These are phyloP conservation scores for Cranoglanis bouderius DNA, from an alignment of 2,113 vertebrate genomes.

Conservation along the genomic window DNA sequence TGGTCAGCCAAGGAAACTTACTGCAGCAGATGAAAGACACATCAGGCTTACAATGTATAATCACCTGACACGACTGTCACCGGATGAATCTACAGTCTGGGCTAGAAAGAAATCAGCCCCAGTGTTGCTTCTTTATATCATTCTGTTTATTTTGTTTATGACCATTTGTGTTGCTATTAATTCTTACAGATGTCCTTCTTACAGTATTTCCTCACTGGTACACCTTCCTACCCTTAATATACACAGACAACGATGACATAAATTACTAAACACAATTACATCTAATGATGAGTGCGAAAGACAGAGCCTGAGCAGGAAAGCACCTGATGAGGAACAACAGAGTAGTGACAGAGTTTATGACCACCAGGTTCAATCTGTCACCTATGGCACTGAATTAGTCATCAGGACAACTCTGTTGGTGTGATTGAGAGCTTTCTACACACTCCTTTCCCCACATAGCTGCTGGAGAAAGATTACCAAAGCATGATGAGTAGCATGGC, in stretches of 20 bases:
- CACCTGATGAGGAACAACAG: background rate
- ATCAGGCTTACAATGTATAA: too few species aligned
- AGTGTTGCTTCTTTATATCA: background rate
- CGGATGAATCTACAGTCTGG: background rate
- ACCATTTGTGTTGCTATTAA: background rate
- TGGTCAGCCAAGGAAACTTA: too few species aligned
- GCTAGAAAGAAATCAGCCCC: background rate
- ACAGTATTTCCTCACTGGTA: background rate
- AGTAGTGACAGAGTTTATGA: background rate
- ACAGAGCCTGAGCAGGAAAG: background rate
- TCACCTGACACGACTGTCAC: background rate
- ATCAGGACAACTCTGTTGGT: conserved; percentile 8
- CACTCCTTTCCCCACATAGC: background rate
- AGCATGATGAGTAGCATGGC: conserved; percentile 24
- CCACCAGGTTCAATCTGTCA: background rate
- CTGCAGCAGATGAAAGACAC: too few species aligned
- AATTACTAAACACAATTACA: background rate
- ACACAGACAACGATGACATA: background rate
- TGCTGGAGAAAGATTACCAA: conserved; percentile 3
- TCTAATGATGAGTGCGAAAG: background rate
- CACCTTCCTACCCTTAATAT: background rate
- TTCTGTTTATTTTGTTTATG: background rate
- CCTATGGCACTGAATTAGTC: background rate
- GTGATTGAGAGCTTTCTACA: background rate
- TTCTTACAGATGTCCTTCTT: background rate